Evolutionary conservation across 2,113 vertebrate genomes (phyloP), one percentile per base, ranked within the genome.

Genomic region (Procavia capensis): DNA sequence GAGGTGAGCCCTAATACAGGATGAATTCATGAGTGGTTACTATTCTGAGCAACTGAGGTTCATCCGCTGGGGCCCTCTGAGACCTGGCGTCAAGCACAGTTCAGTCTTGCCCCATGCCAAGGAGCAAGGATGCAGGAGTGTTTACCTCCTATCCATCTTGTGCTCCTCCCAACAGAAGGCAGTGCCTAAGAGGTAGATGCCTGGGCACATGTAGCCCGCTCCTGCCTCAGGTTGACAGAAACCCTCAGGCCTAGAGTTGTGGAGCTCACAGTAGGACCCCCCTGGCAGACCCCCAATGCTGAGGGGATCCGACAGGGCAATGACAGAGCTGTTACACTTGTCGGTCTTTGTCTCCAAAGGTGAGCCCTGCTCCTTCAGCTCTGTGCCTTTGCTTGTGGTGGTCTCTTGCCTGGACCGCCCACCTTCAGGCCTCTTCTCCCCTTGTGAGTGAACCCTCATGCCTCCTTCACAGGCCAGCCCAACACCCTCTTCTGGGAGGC

Each of bases 41-140:
- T 20, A 25, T 43, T 61, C 81, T 13, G 8, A 78, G 90, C 3
- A 9, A 43, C 34, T 16, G 39, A 27, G 85, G 43, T 9, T 24
- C 19, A 2, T 8, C 20, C 61, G 0, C 88, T 14, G 36, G 50
- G 43, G 20, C 17, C 16, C 45, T 94, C 64, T 78, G 59, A 85
- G 78, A 92, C 43, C 54, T 6, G 9, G 29, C 11, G 22, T 10
- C 9, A 70, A 93, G 29, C 31, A 45, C 11, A 27, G 9, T 11
- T 59, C 50, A n/a, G 34, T 68, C 31, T 34, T 47, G 34, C 20
- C 29, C 59, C 16, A 39, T 10, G 1, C 11, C 0, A 0, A 57
- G 45, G 66, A 34, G 2, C 64, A 47, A 76, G 36, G 85, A 47
- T 6, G 0, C 27, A 22, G 34, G 29, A 19, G 34, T 5, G 34